Conservation (phyloP, 1,140 invertebrate species). For the Wiebesia pumilae region DNA sequence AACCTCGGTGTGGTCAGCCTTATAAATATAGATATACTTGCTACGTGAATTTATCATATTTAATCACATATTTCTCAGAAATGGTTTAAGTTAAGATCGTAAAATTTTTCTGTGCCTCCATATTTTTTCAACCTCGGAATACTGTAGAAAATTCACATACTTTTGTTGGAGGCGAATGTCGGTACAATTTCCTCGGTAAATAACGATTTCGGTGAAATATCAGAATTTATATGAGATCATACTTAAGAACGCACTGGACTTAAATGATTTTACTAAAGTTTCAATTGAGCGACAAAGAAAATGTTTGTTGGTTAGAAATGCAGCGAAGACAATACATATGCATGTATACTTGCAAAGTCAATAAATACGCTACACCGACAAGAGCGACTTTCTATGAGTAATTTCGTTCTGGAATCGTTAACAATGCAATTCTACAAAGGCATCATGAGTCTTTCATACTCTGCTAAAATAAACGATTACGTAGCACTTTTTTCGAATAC, state of each 20-base stretch:
- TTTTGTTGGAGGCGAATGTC: background rate
- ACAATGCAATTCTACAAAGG: background rate
- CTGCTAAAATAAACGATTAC: slow-evolving; percentile 48
- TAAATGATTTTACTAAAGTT: background rate
- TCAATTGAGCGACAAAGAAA: background rate
- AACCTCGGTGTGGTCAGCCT: slow-evolving; percentile 1
- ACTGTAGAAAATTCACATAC: background rate
- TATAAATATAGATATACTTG: background rate
- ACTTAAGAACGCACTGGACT: background rate
- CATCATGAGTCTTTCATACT: background rate
- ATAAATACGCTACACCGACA: background rate
- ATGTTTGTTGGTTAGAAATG: background rate
- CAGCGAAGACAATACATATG: too few relatives aligned
- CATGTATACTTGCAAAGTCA: background rate
- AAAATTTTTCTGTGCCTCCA: background rate
- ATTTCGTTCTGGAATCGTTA: background rate
- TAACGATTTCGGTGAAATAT: background rate
- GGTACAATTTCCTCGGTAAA: background rate
- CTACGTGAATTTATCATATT: background rate
- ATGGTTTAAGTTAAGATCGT: background rate
- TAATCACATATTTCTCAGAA: slow-evolving; percentile 19
- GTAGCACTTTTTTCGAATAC: slow-evolving; percentile 39
- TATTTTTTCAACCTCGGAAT: background rate
- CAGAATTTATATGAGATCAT: background rate
- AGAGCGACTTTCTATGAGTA: background rate